Base-by-base conservation (phyloP, 1,140 invertebrate species). In the Diachasma alloeum region DNA sequence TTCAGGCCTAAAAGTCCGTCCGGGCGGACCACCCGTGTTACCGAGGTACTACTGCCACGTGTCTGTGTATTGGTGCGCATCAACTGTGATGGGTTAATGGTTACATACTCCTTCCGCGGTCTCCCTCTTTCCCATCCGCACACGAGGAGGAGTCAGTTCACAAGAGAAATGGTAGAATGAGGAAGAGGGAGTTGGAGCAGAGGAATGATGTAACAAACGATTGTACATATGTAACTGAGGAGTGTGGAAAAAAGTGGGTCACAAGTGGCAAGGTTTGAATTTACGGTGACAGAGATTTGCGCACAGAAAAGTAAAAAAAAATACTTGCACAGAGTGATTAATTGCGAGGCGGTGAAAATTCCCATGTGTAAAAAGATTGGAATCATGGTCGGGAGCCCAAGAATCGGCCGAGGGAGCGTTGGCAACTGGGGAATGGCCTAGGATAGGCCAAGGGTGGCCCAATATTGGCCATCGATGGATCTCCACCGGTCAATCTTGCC, bases 11-110 rank as follows among this genome's bases (percentile, higher is more conserved):
- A 68, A 68, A 68, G 13, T 68, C 24, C 26, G 26, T 66, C 63
- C 63, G 24, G 63, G 11, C 36, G 66, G 66, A 68, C 66, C 66
- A 68, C 66, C 66, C 66, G 66, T 37, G 66, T 63, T 63, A 63
- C 59, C 24, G 59, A 19, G 59, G 11, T 26, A 63, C 59, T 31
- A n/a, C 4, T 56, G 48, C 24, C 19, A 63, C 59, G 59, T 63
- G 59, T 63, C 24, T 31, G 59, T 24, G 59, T 63, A 63, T 63
- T n/a, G 48, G 59, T 63, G 59, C 24, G 9, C 59, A 24, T 63
- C 59, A 63, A 26, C 59, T 26, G 59, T 63, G 59, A 63, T 63
- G 59, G 59, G 59, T 63, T 63, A 63, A 63, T 63, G 59, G 59
- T 26, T 63, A 63, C 15, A 56, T 56, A 56, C 48, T 56, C 19